Conservation (phyloP, 2,888 invertebrate genomes). For the Catocala sponsa region DNA sequence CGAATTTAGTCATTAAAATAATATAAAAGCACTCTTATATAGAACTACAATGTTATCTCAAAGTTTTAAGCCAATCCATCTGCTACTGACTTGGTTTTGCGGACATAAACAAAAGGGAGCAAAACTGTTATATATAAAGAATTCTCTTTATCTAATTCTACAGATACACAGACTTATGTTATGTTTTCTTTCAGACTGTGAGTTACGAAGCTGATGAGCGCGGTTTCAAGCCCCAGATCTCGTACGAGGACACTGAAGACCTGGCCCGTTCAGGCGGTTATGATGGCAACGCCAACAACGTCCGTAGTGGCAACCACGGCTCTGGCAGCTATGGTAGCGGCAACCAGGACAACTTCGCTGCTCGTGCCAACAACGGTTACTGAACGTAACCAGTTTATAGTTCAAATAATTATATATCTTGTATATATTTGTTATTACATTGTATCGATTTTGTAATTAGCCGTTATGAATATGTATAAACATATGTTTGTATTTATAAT, state of each 20-base stretch:
- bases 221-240: constrained; percentile 90
- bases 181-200: constrained; percentile 81
- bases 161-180: neutral
- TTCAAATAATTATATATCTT: too few relatives aligned
- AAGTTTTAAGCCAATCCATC: too few relatives aligned
- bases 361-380: constrained; percentile 57
- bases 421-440: too few relatives aligned
- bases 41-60: too few relatives aligned
- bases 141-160: neutral
- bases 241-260: constrained; percentile 88
- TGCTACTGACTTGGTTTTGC: too few relatives aligned
- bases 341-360: constrained; percentile 33
- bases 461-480: too few relatives aligned
- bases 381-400: constrained; percentile 34
- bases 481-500: too few relatives aligned
- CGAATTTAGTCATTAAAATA: too few relatives aligned
- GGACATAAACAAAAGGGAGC: too few relatives aligned
- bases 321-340: constrained; percentile 33
- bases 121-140: too few relatives aligned
- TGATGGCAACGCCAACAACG: constrained; percentile 68
- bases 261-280: constrained; percentile 71
- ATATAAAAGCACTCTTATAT: too few relatives aligned
- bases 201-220: constrained; percentile 90
- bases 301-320: constrained; percentile 51
- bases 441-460: too few relatives aligned